A percentile compares a stretch with the other conserved stretches of the same genome.
These are phyloP conservation scores for Ligdia adustata DNA, from an alignment of 2,888 invertebrate genomes.

Conservation along the genomic window DNA sequence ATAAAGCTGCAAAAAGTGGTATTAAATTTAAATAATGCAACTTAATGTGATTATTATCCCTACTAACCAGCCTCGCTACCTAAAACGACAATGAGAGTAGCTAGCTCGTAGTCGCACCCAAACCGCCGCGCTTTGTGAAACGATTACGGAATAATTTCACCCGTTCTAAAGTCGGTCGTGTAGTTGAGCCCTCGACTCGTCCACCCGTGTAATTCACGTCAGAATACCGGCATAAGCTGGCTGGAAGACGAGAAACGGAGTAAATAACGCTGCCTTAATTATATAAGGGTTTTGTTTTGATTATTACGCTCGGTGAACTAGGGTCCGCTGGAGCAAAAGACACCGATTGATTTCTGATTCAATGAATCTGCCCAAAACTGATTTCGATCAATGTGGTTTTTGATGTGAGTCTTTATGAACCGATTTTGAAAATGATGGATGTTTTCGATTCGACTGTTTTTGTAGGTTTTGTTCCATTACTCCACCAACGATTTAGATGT, in stretches of 20 bases:
- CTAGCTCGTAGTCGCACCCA: constrained; percentile 10
- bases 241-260: constrained; percentile 48
- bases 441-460: too few species aligned
- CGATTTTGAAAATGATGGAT: too few species aligned
- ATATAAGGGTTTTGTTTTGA: constrained; percentile 41
- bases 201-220: constrained; percentile 35
- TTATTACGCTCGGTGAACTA: constrained; percentile 30
- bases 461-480: too few species aligned
- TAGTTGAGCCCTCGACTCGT: constrained; percentile 39
- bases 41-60: too few species aligned
- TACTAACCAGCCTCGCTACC: too few species aligned
- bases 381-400: too few species aligned
- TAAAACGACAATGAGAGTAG: constrained; percentile 2
- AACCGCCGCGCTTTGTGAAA: constrained; percentile 23
- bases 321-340: constrained; percentile 20
- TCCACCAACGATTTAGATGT: too few species aligned
- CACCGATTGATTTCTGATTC: constrained; percentile 8
- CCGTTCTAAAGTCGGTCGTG: constrained; percentile 22
- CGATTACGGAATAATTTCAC: constrained; percentile 25
- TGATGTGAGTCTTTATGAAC: neutral
- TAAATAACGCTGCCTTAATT: constrained; percentile 41
- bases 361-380: constrained; percentile 6
- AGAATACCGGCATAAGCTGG: constrained; percentile 49
- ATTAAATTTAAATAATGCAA: too few species aligned
- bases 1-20: too few species aligned